These are phyloP conservation scores for Atherix ibis DNA, from an alignment of 2,888 invertebrate species.

Conservation along the genomic window DNA sequence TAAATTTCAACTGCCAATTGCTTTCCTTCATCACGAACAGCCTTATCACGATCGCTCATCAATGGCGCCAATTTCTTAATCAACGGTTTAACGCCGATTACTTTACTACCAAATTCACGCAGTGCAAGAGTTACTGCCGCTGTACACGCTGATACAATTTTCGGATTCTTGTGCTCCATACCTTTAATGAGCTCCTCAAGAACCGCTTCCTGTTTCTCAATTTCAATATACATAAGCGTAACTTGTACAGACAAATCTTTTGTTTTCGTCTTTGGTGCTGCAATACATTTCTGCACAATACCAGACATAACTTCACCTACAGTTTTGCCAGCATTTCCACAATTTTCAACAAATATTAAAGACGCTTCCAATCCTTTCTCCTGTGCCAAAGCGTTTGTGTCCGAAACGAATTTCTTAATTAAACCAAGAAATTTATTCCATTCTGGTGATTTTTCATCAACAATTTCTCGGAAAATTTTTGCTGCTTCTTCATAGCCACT, in stretches of 20 bases:
- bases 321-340: constrained; percentile 71
- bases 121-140: constrained; percentile 58
- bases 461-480: constrained; percentile 71
- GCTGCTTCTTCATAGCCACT: constrained; percentile 88
- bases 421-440: constrained; percentile 82
- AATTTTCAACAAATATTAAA: constrained; percentile 80
- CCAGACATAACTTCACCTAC: constrained; percentile 79
- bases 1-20: constrained; percentile 83
- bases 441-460: constrained; percentile 86
- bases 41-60: constrained; percentile 81
- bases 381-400: constrained; percentile 89
- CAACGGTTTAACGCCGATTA: constrained; percentile 72
- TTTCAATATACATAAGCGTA: constrained; percentile 85
- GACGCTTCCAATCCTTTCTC: constrained; percentile 91
- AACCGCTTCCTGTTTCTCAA: constrained; percentile 83
- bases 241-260: constrained; percentile 82
- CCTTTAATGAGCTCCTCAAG: constrained; percentile 86
- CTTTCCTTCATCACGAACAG: constrained; percentile 83
- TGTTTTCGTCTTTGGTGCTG: constrained; percentile 79
- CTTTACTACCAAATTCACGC: constrained; percentile 83
- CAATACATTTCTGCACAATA: constrained; percentile 82
- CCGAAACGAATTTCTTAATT: constrained; percentile 86
- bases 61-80: constrained; percentile 74
- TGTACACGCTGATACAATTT: constrained; percentile 76
- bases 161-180: constrained; percentile 90